phyloP scores from a whole-genome alignment of 2,113 vertebrate genomes.

The Petaurus breviceps region DNA sequence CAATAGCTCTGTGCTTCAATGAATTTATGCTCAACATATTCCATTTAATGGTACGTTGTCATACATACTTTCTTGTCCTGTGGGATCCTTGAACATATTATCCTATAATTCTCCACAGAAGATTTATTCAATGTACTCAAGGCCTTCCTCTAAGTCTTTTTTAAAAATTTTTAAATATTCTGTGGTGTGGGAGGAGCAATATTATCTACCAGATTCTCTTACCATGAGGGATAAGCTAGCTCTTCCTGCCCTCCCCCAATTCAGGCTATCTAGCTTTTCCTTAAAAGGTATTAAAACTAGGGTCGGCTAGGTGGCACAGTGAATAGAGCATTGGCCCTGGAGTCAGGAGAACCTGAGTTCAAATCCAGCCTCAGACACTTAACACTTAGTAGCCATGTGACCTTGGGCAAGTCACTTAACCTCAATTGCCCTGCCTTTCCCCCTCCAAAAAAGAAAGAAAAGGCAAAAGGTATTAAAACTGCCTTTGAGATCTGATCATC shows the following conservation, averaged over 20 bases:
- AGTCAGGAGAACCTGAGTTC: too few relatives aligned
- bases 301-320: too few relatives aligned
- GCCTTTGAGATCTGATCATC: not conserved
- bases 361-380: too few relatives aligned
- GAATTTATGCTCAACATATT: not conserved
- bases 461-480: not conserved
- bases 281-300: not conserved
- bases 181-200: not conserved
- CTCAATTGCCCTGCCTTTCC: too few relatives aligned
- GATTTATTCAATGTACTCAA: not conserved
- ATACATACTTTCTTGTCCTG: not conserved
- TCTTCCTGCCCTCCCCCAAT: not conserved
- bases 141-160: not conserved
- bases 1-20: not conserved
- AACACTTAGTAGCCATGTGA: too few relatives aligned
- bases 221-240: not conserved
- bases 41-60: not conserved
- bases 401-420: too few relatives aligned
- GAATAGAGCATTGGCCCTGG: too few relatives aligned
- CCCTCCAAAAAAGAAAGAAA: too few relatives aligned
- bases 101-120: not conserved
- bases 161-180: not conserved
- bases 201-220: not conserved
- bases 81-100: not conserved
- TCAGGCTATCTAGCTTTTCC: not conserved